Evolutionary conservation across 2,888 invertebrate species (phyloP), one percentile per base, ranked within the genome.

Genomic region (Drosophila siamana): DNA sequence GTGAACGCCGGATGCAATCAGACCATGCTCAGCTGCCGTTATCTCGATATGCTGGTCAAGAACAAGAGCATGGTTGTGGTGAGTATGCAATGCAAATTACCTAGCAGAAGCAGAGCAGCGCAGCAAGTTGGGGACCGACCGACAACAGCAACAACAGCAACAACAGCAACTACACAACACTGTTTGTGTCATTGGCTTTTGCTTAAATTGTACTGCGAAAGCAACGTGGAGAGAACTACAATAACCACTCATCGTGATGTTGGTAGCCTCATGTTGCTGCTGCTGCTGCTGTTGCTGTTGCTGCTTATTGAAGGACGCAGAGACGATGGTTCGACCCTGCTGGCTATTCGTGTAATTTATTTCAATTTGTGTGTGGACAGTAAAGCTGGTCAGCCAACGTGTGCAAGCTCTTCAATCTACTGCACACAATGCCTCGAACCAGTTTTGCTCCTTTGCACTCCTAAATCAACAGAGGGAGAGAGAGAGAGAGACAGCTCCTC

Each of bases 11-110:
- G 93, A 8, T 97, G 97, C 86, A 94, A 95, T 77, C 92, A 94
- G 61, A 93, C 94, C 0, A 93, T 94, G 86, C 93, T 97, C 72
- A 97, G 97, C 90, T 97, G 97, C 92, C 94, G 95, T 86, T 97
- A 95, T 91, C 91, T 98, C 73, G 93, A 95, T 64, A 94, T 94
- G 79, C 92, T 98, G 30, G 93, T 95, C 69, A 94, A 94, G 77
- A 93, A 94, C 78, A 95, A 95, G 50, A 95, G 95, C 51, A 93
- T 95, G 69, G 93, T 94, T 80, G 92, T 96, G 93, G 95, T 96
- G 90, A 94, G 94, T 93, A 68, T 36, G 56, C 75, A 78, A 86
- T 86, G 88, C 80, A 85, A 85, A 85, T 89, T 85, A 87, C 86
- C 71, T 73, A 19, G 19, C 3, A 56, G 28, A 44, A 33, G 13